Base-by-base conservation (phyloP, 2,888 invertebrate species). In the Camptogramma bilineatum region DNA sequence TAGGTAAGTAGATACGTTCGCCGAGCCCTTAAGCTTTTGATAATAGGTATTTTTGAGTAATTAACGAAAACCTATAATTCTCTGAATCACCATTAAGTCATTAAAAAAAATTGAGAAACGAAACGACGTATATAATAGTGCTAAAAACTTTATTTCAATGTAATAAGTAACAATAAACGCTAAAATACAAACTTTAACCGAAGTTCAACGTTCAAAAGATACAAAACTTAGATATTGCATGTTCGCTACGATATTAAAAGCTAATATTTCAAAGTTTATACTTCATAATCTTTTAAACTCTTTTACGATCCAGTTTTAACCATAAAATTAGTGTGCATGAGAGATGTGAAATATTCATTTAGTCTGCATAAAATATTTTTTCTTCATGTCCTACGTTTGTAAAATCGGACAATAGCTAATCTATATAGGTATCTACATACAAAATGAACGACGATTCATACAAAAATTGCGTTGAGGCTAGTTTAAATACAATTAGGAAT, bases 81-180 rank as follows among this genome's bases (percentile, higher is more conserved):
- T n/a, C n/a, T n/a, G n/a, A n/a, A n/a, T n/a, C n/a, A n/a, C n/a
- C n/a, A n/a, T n/a, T n/a, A n/a, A n/a, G n/a, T n/a, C n/a, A n/a
- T 21, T 21, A 3, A 4, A 21, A 2, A 21, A 21, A 3, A 21
- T 4, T 21, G 21, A 21, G 28, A 39, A 39, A 39, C 13, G 0
- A 39, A 39, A 39, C 13, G 9, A 39, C 17, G 8, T 51, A 16
- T n/a, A n/a, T n/a, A 16, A 8, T 19, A 34, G 18, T 64, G 51
- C 28, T 51, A 46, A 61, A 47, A 46, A 46, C 46, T 72, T 72
- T 69, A 69, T 66, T 71, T 50, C 13, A 46, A 53, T 62, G 16
- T 44, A 54, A 56, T 28, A 48, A 31, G 16, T 63, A 67, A 62
- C 52, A 66, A 34, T 61, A 61, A 51, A 64, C 31, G 46, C 13